phyloP scores from a whole-genome alignment of 30 jellyfish, hydroid and myxozoan genomes.

The Nemopilema nomurai region DNA sequence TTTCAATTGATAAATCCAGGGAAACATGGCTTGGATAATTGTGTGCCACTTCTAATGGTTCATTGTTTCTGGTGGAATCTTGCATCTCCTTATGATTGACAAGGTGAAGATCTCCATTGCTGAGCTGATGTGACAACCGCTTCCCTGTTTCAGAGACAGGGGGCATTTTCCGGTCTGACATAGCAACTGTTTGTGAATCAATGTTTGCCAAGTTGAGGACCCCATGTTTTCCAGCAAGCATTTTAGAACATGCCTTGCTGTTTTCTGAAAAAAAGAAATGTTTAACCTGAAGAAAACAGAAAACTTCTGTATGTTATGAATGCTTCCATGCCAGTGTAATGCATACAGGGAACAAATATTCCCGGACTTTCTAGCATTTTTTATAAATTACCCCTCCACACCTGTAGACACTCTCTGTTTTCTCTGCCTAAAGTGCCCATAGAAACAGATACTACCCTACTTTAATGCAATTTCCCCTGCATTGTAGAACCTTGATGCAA shows the following conservation, averaged over 20 bases:
- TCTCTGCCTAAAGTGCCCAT: no score
- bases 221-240: constrained; percentile 33
- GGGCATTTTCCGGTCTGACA: not conserved
- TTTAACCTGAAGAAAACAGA: no score
- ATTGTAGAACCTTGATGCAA: no score
- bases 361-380: no score
- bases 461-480: no score
- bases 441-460: no score
- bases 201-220: not conserved
- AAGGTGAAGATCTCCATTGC: constrained; percentile 44
- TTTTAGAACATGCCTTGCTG: not conserved
- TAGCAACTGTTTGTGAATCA: not conserved
- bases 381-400: no score
- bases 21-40: not conserved
- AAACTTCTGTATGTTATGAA: no score
- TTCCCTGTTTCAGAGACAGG: constrained; percentile 19
- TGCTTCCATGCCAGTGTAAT: no score
- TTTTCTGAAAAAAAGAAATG: not conserved
- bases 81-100: constrained; percentile 31
- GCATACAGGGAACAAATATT: no score
- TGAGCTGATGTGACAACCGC: constrained; percentile 23
- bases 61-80: not conserved
- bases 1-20: not conserved
- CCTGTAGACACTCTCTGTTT: no score
- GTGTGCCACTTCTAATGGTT: constrained; percentile 14